Evolutionary conservation across 2,888 invertebrate genomes (phyloP), one percentile per base, ranked within the genome.

Genomic region (Drosophila prolongata): DNA sequence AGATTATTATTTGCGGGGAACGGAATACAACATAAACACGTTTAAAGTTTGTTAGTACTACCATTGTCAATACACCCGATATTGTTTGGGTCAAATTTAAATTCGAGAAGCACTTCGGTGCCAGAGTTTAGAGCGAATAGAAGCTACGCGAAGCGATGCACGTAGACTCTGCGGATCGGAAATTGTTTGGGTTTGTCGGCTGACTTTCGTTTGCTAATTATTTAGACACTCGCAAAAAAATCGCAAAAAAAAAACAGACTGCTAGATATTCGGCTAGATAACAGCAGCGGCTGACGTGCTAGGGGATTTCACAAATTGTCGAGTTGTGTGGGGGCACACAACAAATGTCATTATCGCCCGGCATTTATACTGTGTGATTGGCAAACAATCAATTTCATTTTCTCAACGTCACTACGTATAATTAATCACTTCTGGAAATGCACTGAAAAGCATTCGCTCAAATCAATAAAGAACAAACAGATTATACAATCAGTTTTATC

Each of bases 131-230:
- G 11, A 5, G 35, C 24, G 35, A 35, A 11, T 4, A n/a, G 14
- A 35, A 16, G 27, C 42, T 44, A 67, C 50, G 50, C 38, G 50
- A 13, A 14, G 11, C 14, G 24, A 10, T 44, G 67, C 67, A 67
- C 67, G 67, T 67, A 62, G 50, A 38, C 67, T 16, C 34, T 27
- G 56, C 56, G 43, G 14, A 46, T 47, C 37, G 47, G 37, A 43
- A 35, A 43, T 19, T 46, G 37, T 24, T 34, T 34, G 16, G 34
- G 10, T 11, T 34, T 34, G 34, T 47, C 47, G 47, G 47, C 47
- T 47, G 47, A 47, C 11, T 47, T 47, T 34, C 27, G 46, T 5
- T 2, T 49, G 69, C 55, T 72, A 69, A 72, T 73, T 69, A 55
- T 47, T 69, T 70, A 59, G 72, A 53, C 64, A 69, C 64, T 58